phyloP scores from a whole-genome alignment of 2,888 invertebrate species.

The Athrips mouffetella region DNA sequence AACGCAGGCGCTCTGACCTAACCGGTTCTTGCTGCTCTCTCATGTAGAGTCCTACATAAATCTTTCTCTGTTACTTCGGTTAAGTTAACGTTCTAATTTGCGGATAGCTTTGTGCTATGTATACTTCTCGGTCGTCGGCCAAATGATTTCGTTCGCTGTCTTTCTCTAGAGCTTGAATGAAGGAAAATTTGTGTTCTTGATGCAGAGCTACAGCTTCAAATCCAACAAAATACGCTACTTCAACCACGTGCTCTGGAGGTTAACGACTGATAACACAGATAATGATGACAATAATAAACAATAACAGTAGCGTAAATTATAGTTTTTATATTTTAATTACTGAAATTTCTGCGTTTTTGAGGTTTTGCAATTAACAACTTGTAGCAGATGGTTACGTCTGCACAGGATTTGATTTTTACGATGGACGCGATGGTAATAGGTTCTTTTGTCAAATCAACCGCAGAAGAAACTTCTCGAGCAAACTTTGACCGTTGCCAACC shows the following conservation, averaged over 20 bases:
- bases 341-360: too few relatives aligned
- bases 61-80: constrained; percentile 52
- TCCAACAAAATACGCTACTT: constrained; percentile 71
- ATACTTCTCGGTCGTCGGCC: constrained; percentile 77
- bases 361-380: too few relatives aligned
- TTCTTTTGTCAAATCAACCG: too few relatives aligned
- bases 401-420: not conserved
- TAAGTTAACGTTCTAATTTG: constrained; percentile 74
- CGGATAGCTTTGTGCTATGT: constrained; percentile 77
- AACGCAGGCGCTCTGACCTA: constrained; percentile 73
- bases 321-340: not conserved
- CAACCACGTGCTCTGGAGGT: constrained; percentile 70
- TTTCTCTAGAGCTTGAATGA: constrained; percentile 77
- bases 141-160: constrained; percentile 76
- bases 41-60: constrained; percentile 38
- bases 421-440: too few relatives aligned
- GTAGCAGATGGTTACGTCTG: not conserved
- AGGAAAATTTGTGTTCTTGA: constrained; percentile 70
- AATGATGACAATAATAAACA: constrained; percentile 70
- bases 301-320: constrained; percentile 23
- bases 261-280: constrained; percentile 72
- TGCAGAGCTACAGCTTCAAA: constrained; percentile 77
- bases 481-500: constrained; percentile 6
- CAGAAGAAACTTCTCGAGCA: too few relatives aligned
- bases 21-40: constrained; percentile 54